Evolutionary conservation across 2,113 vertebrate genomes (phyloP), one percentile per base, ranked within the genome.

Genomic region (Hippolais icterina): DNA sequence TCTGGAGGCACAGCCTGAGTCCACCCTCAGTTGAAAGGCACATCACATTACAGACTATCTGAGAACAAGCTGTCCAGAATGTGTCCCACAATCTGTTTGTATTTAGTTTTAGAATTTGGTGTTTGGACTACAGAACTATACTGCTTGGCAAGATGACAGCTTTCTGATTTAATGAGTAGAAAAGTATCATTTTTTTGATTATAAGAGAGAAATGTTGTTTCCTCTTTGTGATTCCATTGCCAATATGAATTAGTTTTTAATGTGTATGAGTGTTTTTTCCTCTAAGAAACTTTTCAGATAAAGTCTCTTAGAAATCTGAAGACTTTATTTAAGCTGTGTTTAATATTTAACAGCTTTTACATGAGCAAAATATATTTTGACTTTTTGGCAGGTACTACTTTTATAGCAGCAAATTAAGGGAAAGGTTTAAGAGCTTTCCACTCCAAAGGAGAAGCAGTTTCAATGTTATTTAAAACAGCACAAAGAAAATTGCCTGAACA

Each of bases 201-300:
- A 41, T 59, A 57, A 5, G 25, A 68, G 31, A 69, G 53, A 66
- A 87, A 79, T 91, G 42, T 81, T 77, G 37, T 49, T 93, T 87
- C 70, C 49, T 87, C 31, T 90, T 84, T 63, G 31, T 49, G 61
- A 87, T 35, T 46, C 17, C 57, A 33, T 71, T 79, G 70, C 61
- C 78, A 91, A 27, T 47, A 83, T 92, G 52, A 88, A 96, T 91
- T 91, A 91, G 39, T 15, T 94, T 87, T 89, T 37, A 54, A 53
- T 53, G 64, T 11, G 0, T 56, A n/a, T 3, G 12, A 66, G 9
- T 2, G 6, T 16, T 77, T 83, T 76, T 87, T 72, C 8, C 10
- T 83, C n/a, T 44, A 72, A 91, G 65, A 93, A 93, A 44, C 10
- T 41, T 33, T 76, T 76, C n/a, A 25, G 24, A 72, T 71, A 64